Conservation (phyloP, 2,888 invertebrate species). For the Leptogaster cylindrica region DNA sequence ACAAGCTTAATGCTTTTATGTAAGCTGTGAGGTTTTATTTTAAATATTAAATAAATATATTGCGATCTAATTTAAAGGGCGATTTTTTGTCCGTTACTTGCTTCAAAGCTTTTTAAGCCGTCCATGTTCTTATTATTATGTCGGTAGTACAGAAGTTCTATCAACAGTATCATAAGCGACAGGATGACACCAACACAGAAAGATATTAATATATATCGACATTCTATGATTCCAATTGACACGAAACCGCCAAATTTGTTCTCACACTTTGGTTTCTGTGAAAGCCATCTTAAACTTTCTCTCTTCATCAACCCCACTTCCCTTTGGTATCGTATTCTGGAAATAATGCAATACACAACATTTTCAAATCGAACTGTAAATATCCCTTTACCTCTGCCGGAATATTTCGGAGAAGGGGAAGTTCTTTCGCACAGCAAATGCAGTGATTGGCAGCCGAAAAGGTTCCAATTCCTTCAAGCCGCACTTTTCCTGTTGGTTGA, state of each 20-base stretch:
- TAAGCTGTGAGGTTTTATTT: conserved; percentile 55
- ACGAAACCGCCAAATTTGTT: conserved; percentile 63
- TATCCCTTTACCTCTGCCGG: conserved; percentile 59
- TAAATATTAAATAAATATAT: no score
- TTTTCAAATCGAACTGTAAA: not conserved
- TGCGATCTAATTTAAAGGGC: no score
- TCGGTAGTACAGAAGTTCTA: conserved; percentile 49
- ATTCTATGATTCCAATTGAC: conserved; percentile 66
- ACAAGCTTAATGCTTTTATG: conserved; percentile 57
- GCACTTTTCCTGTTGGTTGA: conserved; percentile 69
- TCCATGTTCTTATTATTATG: no score
- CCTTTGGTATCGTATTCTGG: conserved; percentile 68
- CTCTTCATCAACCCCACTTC: conserved; percentile 66
- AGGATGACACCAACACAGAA: conserved; percentile 55
- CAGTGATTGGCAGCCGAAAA: conserved; percentile 66
- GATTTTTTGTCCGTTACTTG: no score
- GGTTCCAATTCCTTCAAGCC: conserved; percentile 67
- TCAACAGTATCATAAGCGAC: conserved; percentile 51
- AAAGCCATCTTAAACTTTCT: conserved; percentile 65
- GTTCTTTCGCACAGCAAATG: conserved; percentile 65
- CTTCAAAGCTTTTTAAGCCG: no score
- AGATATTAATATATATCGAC: conserved; percentile 64
- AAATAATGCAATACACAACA: not conserved
- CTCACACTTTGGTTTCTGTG: conserved; percentile 65
- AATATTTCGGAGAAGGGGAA: conserved; percentile 68